A percentile compares a stretch with the other conserved stretches of the same genome.
Evolutionary conservation across 2,888 invertebrate species (phyloP).

Genomic region (Brachypalpus laphriformis): DNA sequence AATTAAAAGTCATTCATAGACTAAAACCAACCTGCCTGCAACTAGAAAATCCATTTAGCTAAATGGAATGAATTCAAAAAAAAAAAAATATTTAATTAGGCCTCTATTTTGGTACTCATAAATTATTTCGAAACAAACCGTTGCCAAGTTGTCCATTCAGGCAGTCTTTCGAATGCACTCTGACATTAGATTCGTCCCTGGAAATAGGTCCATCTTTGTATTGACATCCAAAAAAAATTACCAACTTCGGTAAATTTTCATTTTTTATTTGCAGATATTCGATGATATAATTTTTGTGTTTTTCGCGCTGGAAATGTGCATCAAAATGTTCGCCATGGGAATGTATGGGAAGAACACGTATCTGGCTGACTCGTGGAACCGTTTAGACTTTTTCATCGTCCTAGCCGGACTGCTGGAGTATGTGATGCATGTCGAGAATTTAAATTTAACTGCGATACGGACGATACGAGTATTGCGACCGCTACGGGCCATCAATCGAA

Average conservation of each 20-base stretch:
- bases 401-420: slow-evolving; percentile 96
- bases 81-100: slow-evolving; percentile 8
- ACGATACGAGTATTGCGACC: slow-evolving; percentile 99
- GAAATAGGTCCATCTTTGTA: background rate
- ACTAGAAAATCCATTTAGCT: background rate
- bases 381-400: slow-evolving; percentile 99
- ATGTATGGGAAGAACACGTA: slow-evolving; percentile 96
- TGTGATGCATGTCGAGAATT: slow-evolving; percentile 96
- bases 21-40: background rate
- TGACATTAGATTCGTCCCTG: background rate
- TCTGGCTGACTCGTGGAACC: slow-evolving; percentile 99
- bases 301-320: slow-evolving; percentile 98
- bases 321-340: slow-evolving; percentile 99
- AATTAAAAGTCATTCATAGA: slow-evolving; percentile 23
- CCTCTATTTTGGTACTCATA: slow-evolving; percentile 1
- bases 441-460: slow-evolving; percentile 98
- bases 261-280: slow-evolving; percentile 88
- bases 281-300: slow-evolving; percentile 99
- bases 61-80: background rate
- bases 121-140: slow-evolving; percentile 28
- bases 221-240: too few species aligned
- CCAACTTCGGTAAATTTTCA: slow-evolving; percentile 34
- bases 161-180: background rate
- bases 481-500: slow-evolving; percentile 98
- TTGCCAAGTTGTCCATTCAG: background rate